Base-by-base conservation (phyloP, 2,888 invertebrate genomes). In the Dioctria linearis region DNA sequence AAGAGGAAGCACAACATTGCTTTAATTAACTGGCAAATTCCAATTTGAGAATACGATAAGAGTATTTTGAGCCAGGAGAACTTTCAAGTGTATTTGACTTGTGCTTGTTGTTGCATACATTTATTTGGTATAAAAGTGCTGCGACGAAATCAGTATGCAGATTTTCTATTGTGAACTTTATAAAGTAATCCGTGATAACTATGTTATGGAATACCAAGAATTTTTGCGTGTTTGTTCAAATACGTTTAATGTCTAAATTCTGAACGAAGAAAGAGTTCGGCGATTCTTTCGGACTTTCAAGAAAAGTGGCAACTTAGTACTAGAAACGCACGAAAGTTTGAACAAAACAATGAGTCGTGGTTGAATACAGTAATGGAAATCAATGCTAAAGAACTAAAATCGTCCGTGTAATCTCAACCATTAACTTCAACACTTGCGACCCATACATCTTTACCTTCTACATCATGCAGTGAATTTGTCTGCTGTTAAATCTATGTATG, bases 21-120 rank as follows among this genome's bases (percentile, higher is more conserved):
- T 54, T 54, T 54, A 9, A 46, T 46, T 46, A 6, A 46, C 1
- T 46, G 3, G 54, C 54, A 54, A 54, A 54, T 54, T 54, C 11
- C 11, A 54, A 25, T 25, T 25, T 25, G 25, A 25, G 25, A 25
- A 54, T 54, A 54, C 54, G 54, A 54, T n/a, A 54, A 54, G 54
- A 54, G n/a, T 54, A 54, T 54, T 54, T 54, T 54, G 49, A 46
- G 49, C 49, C 9, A 46, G 49, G 49, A 46, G 49, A 46, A 46
- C 49, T 46, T 46, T 46, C 9, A 46, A 46, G 49, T 46, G 49
- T 46, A 46, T 25, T 25, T 25, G 25, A 25, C 2, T 25, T 46
- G 54, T 3, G 54, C 54, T 54, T 54, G 54, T 54, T 54, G 54
- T 54, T 54, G 11, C 25, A 1, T 25, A 25, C 25, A 25, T 25